Conservation (phyloP, 2,797 vertebrate genomes). For the Discoglossus pictus region DNA sequence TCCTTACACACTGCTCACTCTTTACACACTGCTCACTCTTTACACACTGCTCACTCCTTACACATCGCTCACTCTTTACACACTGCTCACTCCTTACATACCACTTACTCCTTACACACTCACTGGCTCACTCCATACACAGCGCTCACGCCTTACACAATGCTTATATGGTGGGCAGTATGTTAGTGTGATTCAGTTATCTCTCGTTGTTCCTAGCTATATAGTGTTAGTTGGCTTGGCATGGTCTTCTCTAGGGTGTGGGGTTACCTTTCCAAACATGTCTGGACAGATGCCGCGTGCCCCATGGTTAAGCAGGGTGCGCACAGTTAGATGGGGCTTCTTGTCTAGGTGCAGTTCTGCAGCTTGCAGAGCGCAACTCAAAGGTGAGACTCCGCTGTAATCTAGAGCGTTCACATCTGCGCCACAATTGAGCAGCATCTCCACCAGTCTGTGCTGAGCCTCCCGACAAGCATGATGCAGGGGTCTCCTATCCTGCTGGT, state of each 20-base stretch:
- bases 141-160: too few relatives aligned
- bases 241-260: not conserved
- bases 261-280: conserved; percentile 70
- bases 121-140: too few relatives aligned
- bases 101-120: too few relatives aligned
- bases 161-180: too few relatives aligned
- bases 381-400: conserved; percentile 67
- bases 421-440: conserved; percentile 60
- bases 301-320: conserved; percentile 72
- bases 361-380: conserved; percentile 62
- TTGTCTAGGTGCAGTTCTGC: conserved; percentile 50
- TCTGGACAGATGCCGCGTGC: conserved; percentile 70
- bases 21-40: too few relatives aligned
- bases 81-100: too few relatives aligned
- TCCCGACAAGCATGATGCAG: conserved; percentile 71
- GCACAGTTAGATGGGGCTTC: conserved; percentile 56
- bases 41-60: too few relatives aligned
- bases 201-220: too few relatives aligned
- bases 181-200: too few relatives aligned
- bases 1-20: too few relatives aligned
- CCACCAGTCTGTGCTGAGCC: conserved; percentile 54
- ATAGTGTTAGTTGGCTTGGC: too few relatives aligned
- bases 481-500: conserved; percentile 66
- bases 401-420: conserved; percentile 69
- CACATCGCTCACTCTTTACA: too few relatives aligned